A percentile compares a stretch with the other conserved stretches of the same genome.
These are phyloP conservation scores for Chloropsis hardwickii DNA, from an alignment of 2,113 vertebrate species.

Conservation along the genomic window DNA sequence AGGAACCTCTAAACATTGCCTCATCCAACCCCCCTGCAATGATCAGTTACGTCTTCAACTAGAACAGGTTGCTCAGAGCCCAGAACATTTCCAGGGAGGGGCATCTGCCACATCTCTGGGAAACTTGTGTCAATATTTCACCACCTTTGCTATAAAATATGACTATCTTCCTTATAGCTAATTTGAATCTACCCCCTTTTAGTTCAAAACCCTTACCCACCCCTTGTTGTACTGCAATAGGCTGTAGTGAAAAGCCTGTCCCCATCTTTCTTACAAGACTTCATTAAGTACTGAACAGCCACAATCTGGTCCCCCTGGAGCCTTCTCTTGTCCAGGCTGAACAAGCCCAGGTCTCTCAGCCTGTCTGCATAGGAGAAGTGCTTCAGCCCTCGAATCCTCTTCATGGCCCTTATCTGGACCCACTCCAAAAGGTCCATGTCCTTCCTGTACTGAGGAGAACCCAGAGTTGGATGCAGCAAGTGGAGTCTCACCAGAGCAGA, in stretches of 20 bases:
- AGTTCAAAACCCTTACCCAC: neutral
- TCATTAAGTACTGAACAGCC: neutral
- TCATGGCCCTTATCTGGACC: neutral
- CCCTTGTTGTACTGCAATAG: neutral
- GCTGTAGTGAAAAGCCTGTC: neutral
- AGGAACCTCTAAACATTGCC: neutral
- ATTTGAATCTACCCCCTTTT: neutral
- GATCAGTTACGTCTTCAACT: neutral
- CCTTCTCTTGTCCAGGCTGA: neutral
- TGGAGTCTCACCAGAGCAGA: neutral
- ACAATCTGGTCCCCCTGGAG: neutral
- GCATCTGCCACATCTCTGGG: neutral
- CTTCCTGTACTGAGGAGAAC: neutral
- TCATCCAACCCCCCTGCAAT: accelerated
- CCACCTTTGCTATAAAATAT: accelerated
- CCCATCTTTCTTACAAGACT: neutral
- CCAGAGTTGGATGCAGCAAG: neutral
- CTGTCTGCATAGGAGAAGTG: neutral
- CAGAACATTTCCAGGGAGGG: neutral
- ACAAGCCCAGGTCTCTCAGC: neutral
- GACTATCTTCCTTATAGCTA: neutral
- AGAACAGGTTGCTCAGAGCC: neutral
- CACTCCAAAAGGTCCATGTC: no score
- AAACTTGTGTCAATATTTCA: neutral
- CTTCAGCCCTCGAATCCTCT: neutral